Evolutionary conservation across 2,888 invertebrate genomes (phyloP).

Genomic region (Noctua comes): DNA sequence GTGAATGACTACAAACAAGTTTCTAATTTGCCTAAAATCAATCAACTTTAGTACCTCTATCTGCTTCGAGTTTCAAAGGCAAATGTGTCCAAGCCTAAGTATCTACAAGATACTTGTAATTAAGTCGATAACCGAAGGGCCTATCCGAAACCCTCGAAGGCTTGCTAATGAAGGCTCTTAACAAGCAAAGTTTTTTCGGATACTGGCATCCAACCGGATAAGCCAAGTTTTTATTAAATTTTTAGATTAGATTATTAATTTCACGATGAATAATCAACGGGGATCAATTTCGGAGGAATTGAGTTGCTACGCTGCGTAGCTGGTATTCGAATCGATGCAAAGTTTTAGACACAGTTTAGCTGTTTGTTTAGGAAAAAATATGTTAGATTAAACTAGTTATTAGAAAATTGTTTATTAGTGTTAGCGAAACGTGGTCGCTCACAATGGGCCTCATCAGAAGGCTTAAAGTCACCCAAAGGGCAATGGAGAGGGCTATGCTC

Average conservation of each 20-base stretch:
- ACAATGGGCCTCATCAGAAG: no score
- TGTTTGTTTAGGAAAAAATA: slow-evolving; percentile 7
- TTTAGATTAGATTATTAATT: slow-evolving; percentile 67
- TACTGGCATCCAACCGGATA: slow-evolving; percentile 65
- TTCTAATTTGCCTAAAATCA: slow-evolving; percentile 54
- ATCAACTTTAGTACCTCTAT: slow-evolving; percentile 45
- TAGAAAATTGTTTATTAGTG: no score
- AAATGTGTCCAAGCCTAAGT: slow-evolving; percentile 54
- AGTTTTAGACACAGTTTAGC: slow-evolving; percentile 5
- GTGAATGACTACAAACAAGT: slow-evolving; percentile 23
- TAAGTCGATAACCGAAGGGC: slow-evolving; percentile 72
- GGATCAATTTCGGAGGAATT: slow-evolving; percentile 47
- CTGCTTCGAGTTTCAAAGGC: slow-evolving; percentile 51
- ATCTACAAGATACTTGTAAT: slow-evolving; percentile 68
- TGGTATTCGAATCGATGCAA: slow-evolving; percentile 16
- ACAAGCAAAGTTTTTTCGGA: slow-evolving; percentile 75
- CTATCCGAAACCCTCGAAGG: slow-evolving; percentile 70
- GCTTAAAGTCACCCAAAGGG: no score
- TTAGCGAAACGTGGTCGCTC: no score
- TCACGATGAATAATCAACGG: slow-evolving; percentile 62
- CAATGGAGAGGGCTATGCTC: no score
- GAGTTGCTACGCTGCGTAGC: slow-evolving; percentile 33
- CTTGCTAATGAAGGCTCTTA: slow-evolving; percentile 75
- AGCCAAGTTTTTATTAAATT: slow-evolving; percentile 67
- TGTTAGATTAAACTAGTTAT: background rate